Evolutionary conservation across 2,888 invertebrate species (phyloP), one percentile per base, ranked within the genome.

Genomic region (Dryomyza anilis): DNA sequence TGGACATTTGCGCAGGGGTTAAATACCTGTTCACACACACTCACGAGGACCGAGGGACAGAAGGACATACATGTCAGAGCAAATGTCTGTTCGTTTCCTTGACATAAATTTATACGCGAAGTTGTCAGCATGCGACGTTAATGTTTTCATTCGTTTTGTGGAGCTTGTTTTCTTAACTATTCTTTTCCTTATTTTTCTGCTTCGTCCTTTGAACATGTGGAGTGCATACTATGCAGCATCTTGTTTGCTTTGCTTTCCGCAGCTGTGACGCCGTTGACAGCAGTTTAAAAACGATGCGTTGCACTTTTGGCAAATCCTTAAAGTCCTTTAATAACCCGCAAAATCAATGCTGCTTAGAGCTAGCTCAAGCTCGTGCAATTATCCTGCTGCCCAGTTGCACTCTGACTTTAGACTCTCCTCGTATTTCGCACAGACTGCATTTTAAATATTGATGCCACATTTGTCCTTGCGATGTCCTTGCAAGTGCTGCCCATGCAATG

Each of bases 1-100:
- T 50, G 52, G 48, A 29, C 50, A 52, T 50, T 50, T 52, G 50
- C 36, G 55, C 55, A 19, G 55, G 55, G 55, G 55, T 55, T 55
- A 55, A 55, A 55, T 55, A 36, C 55, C 55, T 55, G 55, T 23
- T 14, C 27, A 16, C 14, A 29, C 6, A 25, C 29, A 52, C 21
- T 19, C 8, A 16, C 29, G 10, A 19, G 10, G 46, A 19, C 16
- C 3, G 39, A 7, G 7, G 8, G 39, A 39, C 14, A 39, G 39
- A 12, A n/a, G 39, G 39, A 33, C 36, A 16, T 2, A 36, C 33
- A 36, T 21, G 33, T 14, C 8, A n/a, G n/a, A n/a, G n/a, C n/a
- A n/a, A n/a, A n/a, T n/a, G n/a, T n/a, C n/a, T n/a, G n/a, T 30
- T 21, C 27, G 48, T 48, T 30, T 19, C 46, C n/a, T 21, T 46